Base-by-base conservation (phyloP, 2,888 invertebrate species). In the Eugnorisma glareosa region DNA sequence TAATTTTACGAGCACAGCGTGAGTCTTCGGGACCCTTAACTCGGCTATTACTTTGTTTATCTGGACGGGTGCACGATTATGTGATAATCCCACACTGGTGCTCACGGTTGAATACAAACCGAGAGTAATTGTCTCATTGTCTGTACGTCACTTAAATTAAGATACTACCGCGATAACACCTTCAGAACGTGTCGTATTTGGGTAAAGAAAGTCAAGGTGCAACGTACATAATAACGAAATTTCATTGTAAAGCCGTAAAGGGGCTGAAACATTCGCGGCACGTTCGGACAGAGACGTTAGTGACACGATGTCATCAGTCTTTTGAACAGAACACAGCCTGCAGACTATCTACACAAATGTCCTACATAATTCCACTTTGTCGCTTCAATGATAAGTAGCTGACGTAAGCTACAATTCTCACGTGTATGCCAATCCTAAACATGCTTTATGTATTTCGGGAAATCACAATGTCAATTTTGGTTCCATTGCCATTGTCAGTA, bases 81-180 rank as follows among this genome's bases (percentile, higher is more conserved):
- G 84, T 88, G 89, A 89, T 88, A 90, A 89, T 90, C 87, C 86
- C 78, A 85, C 88, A 86, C 86, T 86, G 83, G 77, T 75, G 85
- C 87, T 83, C 86, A 77, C 86, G 81, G 82, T 83, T 83, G 88
- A 75, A 84, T 86, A 81, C 83, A 86, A 84, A 84, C 77, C 51
- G 51, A 67, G 77, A 68, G 75, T 92, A 91, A 92, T 91, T 88
- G 89, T 86, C 86, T 89, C 87, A 89, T 91, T 91, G 90, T 91
- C 87, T 88, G 79, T 86, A 89, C 85, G 84, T 86, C 86, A 85
- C 82, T 86, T 82, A 86, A 89, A 87, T 89, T 85, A 88, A 88
- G 88, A 90, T 90, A 91, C 86, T 77, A 70, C 67, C 45, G 48
- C 82, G 88, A 89, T 90, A 88, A 88, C 80, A 82, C 73, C 54